Percentiles rank a stretch among this genome's conserved stretches.
These are phyloP conservation scores for Cryptoprocta ferox DNA, from an alignment of 2,797 vertebrate species.

Conservation along the genomic window DNA sequence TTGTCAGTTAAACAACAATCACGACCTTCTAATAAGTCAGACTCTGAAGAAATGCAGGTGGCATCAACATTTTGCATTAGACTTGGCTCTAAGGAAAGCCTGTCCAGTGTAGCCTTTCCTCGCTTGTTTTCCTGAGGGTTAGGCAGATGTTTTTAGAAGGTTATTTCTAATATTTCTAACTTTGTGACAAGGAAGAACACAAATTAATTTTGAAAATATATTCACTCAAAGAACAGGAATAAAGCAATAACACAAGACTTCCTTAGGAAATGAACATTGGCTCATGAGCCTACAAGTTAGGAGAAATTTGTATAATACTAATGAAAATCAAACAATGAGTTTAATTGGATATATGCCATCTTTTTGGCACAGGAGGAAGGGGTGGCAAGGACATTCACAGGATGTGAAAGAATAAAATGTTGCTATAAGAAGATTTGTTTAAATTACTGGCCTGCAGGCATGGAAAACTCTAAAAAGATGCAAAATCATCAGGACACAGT, in stretches of 20 bases:
- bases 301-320: not conserved
- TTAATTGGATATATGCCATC: not conserved
- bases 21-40: not conserved
- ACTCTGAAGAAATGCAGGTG: not conserved
- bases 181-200: not conserved
- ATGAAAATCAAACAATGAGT: not conserved
- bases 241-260: not conserved
- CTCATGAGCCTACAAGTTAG: not conserved
- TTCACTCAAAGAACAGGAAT: not conserved
- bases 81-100: not conserved
- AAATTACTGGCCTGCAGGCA: not conserved
- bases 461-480: not conserved
- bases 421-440: not conserved
- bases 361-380: not conserved
- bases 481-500: not conserved
- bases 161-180: conserved; percentile 30
- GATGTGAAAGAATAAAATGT: not conserved
- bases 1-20: not conserved
- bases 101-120: rapidly evolving
- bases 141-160: not conserved
- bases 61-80: rapidly evolving
- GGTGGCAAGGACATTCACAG: not conserved
- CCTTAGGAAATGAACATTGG: not conserved
- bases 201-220: conserved; percentile 30
- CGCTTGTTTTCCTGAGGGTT: not conserved